These are phyloP conservation scores for Dufourea novaeangliae DNA, from an alignment of 1,140 invertebrate species.

Conservation along the genomic window DNA sequence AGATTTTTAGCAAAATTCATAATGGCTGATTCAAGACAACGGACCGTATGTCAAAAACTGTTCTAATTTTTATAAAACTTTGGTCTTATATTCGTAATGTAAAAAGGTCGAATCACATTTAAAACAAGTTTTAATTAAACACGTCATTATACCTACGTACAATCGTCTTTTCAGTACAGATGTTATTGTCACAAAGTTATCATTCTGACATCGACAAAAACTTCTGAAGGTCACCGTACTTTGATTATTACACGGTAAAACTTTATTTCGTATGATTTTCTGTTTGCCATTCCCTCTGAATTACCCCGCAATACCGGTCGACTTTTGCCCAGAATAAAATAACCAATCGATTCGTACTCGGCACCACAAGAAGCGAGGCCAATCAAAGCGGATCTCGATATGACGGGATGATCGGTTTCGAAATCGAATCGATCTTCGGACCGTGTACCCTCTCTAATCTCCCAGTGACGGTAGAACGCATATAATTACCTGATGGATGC, in stretches of 20 bases:
- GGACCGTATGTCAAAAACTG: no score
- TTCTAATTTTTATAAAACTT: no score
- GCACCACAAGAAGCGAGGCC: not conserved
- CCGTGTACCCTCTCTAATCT: constrained; percentile 35
- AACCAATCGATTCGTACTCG: not conserved
- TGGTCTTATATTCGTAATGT: no score
- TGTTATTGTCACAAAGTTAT: not conserved
- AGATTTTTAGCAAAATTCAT: no score
- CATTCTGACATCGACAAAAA: not conserved
- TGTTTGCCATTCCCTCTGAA: not conserved
- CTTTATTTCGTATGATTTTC: not conserved
- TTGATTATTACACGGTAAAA: not conserved
- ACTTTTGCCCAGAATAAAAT: not conserved
- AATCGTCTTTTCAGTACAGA: no score
- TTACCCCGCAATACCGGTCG: no score
- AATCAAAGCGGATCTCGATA: constrained; percentile 15
- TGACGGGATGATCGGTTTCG: constrained; percentile 41
- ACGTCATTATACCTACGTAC: no score
- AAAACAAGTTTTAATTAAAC: no score
- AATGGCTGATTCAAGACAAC: no score
- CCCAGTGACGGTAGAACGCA: constrained; percentile 31
- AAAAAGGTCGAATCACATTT: no score
- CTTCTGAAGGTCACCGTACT: not conserved
- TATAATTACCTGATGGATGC: constrained; percentile 53
- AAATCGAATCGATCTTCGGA: constrained; percentile 30